Evolutionary conservation across 2,113 vertebrate genomes (phyloP).

Genomic region (Hassar affinis): DNA sequence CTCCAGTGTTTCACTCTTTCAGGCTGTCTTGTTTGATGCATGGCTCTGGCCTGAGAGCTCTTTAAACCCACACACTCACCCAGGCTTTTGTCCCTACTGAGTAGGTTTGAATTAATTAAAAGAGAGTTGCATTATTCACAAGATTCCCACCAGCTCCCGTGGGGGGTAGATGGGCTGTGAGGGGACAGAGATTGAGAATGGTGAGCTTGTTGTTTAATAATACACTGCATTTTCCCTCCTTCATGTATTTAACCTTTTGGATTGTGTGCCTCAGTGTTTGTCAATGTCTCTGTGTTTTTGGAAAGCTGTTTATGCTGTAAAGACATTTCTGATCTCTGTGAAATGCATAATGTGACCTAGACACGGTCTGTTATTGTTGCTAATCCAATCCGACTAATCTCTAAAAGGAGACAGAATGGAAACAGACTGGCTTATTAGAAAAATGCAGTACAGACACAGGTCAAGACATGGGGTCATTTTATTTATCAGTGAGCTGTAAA

Average conservation of each 20-base stretch:
- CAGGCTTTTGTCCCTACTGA: slow-evolving; percentile 45
- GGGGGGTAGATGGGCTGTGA: slow-evolving; percentile 33
- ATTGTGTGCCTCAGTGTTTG: slow-evolving; percentile 9
- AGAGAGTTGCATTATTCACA: slow-evolving; percentile 52
- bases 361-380: slow-evolving; percentile 23
- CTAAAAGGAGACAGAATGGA: slow-evolving; percentile 16
- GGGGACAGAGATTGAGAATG: slow-evolving; percentile 48
- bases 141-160: slow-evolving; percentile 55
- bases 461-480: background rate
- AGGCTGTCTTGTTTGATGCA: slow-evolving; percentile 41
- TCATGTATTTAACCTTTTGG: slow-evolving; percentile 50
- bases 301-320: slow-evolving; percentile 35
- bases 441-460: background rate
- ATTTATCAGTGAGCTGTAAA: background rate
- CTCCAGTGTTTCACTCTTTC: slow-evolving; percentile 19
- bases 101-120: slow-evolving; percentile 59
- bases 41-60: slow-evolving; percentile 49
- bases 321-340: slow-evolving; percentile 10
- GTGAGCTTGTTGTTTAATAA: slow-evolving; percentile 46
- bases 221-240: slow-evolving; percentile 39
- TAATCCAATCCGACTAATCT: slow-evolving; percentile 24
- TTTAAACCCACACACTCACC: slow-evolving; percentile 52
- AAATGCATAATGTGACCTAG: slow-evolving; percentile 30
- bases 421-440: background rate
- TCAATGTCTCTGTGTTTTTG: slow-evolving; percentile 26